Evolutionary conservation across 2,888 invertebrate genomes (phyloP).

Genomic region (Neoaliturus tenellus): DNA sequence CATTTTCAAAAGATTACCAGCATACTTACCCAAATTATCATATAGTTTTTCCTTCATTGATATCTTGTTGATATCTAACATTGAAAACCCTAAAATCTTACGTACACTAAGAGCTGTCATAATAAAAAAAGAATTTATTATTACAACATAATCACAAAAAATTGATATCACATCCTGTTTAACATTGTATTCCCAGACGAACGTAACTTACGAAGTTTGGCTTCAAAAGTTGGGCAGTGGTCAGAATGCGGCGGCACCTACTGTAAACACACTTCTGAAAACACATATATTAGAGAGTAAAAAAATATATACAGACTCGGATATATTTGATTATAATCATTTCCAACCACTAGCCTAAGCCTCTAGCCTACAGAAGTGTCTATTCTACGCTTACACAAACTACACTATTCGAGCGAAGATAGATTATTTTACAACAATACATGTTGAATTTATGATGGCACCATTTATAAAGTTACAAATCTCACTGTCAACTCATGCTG

Average conservation of each 20-base stretch:
- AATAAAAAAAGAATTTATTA: background rate
- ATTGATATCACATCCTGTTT: background rate
- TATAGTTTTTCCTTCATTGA: too few relatives aligned
- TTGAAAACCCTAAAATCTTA: background rate
- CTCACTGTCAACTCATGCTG: background rate
- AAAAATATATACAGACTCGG: constrained; percentile 36
- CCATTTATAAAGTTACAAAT: constrained; percentile 23
- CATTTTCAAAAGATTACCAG: background rate
- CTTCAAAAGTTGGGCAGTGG: background rate
- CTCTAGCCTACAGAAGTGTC: constrained; percentile 17
- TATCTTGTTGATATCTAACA: too few relatives aligned
- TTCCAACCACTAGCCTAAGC: constrained; percentile 30
- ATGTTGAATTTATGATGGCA: constrained; percentile 10
- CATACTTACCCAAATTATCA: background rate
- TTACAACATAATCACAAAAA: background rate
- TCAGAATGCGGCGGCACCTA: constrained; percentile 16
- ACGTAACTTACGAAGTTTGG: background rate
- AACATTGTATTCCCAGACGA: background rate
- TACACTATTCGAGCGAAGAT: constrained; percentile 17
- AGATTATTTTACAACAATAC: constrained; percentile 28
- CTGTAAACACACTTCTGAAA: constrained; percentile 13
- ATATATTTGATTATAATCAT: constrained; percentile 42
- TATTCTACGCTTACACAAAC: constrained; percentile 9
- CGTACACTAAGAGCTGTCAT: background rate
- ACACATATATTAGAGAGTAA: constrained; percentile 25